Evolutionary conservation across 2,113 vertebrate genomes (phyloP).

Genomic region (Silurus glanis): DNA sequence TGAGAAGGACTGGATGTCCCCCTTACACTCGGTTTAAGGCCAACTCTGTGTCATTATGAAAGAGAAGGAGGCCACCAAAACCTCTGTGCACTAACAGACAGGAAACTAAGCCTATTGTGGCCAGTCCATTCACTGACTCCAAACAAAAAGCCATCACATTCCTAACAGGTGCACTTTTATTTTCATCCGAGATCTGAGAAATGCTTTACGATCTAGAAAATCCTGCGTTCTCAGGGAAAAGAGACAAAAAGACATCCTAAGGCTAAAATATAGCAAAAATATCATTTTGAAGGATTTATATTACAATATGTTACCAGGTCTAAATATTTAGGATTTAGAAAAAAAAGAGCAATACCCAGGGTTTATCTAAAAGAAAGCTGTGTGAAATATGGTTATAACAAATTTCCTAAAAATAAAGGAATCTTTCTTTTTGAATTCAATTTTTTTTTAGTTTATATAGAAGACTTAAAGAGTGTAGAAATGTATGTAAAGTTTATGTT

Average conservation of each 20-base stretch:
- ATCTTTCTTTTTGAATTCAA: background rate
- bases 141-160: conserved; percentile 52
- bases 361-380: background rate
- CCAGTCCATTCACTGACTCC: conserved; percentile 55
- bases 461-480: background rate
- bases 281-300: background rate
- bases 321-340: background rate
- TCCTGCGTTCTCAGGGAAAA: conserved; percentile 15
- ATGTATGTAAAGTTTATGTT: background rate
- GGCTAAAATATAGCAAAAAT: background rate
- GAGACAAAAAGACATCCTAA: background rate
- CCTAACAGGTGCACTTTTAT: conserved; percentile 48
- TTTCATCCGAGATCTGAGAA: background rate
- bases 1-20: conserved; percentile 75
- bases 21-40: conserved; percentile 57
- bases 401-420: background rate
- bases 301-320: conserved; percentile 46
- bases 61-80: conserved; percentile 74
- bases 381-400: too few relatives aligned
- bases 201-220: conserved; percentile 46
- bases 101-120: conserved; percentile 61
- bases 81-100: conserved; percentile 64
- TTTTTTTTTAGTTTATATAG: background rate
- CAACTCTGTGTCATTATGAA: conserved; percentile 75
- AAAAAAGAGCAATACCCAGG: background rate